phyloP scores from a whole-genome alignment of 2,113 vertebrate species.

The Dasypus novemcinctus region DNA sequence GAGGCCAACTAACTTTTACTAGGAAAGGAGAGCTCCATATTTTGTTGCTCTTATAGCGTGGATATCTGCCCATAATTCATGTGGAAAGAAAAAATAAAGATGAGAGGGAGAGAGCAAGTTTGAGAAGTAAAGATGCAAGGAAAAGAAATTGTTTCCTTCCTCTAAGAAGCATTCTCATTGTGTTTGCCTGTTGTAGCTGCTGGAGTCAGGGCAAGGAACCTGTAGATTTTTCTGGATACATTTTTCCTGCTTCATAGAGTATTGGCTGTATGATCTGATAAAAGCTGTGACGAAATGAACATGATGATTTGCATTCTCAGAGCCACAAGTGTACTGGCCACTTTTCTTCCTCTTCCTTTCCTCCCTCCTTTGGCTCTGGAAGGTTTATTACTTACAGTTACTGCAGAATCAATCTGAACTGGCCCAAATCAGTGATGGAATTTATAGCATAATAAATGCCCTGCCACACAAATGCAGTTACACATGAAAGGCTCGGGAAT shows the following conservation, averaged over 20 bases:
- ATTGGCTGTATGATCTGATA: conserved; percentile 79
- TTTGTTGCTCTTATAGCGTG: background rate
- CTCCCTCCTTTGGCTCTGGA: conserved; percentile 67
- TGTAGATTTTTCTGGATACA: conserved; percentile 52
- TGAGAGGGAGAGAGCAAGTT: background rate
- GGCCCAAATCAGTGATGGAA: conserved; percentile 85
- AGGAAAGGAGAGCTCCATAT: background rate
- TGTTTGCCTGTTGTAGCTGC: background rate
- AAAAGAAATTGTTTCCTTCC: background rate
- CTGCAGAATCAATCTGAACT: conserved; percentile 86
- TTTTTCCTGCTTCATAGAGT: conserved; percentile 74
- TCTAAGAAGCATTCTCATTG: background rate
- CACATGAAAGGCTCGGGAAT: conserved; percentile 79
- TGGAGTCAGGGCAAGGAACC: conserved; percentile 64
- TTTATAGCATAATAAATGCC: conserved; percentile 85
- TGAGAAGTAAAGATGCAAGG: background rate
- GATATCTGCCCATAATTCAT: background rate
- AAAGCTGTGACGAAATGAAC: conserved; percentile 81
- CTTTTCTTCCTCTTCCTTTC: background rate
- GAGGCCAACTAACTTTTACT: no score
- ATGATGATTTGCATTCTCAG: conserved; percentile 80
- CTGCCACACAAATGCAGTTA: conserved; percentile 79
- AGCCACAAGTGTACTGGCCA: conserved; percentile 77
- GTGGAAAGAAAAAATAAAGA: background rate
- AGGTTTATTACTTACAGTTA: conserved; percentile 87